Conservation (phyloP, 2,797 vertebrate species). For the Urophycis tenuis region DNA sequence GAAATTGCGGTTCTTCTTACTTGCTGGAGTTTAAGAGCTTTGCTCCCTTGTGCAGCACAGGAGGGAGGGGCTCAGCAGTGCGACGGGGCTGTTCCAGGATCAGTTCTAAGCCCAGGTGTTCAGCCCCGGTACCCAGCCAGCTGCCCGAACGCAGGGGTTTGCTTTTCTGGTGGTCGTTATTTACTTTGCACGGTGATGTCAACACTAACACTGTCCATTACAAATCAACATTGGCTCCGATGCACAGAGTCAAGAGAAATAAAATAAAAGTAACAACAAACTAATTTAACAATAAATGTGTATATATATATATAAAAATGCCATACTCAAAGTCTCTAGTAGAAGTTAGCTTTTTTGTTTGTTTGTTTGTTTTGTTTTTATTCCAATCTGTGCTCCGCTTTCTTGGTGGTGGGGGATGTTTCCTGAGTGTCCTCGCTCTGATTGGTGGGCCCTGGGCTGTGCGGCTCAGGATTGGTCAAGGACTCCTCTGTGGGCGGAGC, state of each 20-base stretch:
- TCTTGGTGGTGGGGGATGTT: slow-evolving; percentile 36
- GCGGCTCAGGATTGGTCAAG: slow-evolving; percentile 47
- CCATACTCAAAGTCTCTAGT: slow-evolving; percentile 29
- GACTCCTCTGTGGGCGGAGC: slow-evolving; percentile 55
- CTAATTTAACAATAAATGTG: slow-evolving; percentile 15
- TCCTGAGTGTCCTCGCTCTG: slow-evolving; percentile 59
- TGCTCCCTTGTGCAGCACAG: slow-evolving; percentile 20
- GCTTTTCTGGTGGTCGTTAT: neutral
- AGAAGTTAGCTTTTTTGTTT: neutral
- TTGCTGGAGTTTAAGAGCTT: neutral
- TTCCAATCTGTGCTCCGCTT: slow-evolving; percentile 55
- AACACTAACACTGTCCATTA: slow-evolving; percentile 33
- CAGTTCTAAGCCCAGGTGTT: neutral
- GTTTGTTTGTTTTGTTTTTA: slow-evolving; percentile 30
- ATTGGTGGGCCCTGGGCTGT: slow-evolving; percentile 39
- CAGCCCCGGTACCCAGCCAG: neutral
- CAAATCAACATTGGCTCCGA: slow-evolving; percentile 32
- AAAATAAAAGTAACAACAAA: slow-evolving; percentile 30
- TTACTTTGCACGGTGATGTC: neutral
- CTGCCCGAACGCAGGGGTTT: neutral
- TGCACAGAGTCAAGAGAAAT: slow-evolving; percentile 20
- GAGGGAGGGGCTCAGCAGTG: slow-evolving; percentile 10
- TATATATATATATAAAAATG: slow-evolving; percentile 22
- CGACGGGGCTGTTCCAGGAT: slow-evolving; percentile 12
- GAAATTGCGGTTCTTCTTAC: neutral